Evolutionary conservation across 2,113 vertebrate species (phyloP), one percentile per base, ranked within the genome.

Genomic region (Aplodontia rufa): DNA sequence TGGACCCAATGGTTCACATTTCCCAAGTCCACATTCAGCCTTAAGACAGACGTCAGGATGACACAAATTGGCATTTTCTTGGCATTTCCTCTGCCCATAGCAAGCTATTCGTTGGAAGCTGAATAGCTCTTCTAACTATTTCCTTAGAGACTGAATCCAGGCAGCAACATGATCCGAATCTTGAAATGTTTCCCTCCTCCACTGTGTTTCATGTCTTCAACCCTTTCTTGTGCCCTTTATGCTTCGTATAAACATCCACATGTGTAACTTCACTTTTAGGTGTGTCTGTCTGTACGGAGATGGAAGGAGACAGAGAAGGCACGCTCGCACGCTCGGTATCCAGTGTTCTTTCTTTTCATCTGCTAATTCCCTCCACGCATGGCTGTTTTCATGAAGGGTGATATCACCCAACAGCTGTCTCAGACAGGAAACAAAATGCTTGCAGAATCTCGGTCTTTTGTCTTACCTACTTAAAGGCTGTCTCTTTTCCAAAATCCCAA

Each of bases 321-420:
- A 95, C 16, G 1, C 58, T 82, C 28, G 49, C 79, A 90, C 6
- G 19, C 72, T n/a, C 55, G 16, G 1, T 80, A 47, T 66, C 16
- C 3, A 76, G 58, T 81, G 55, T 76, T 71, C 96, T 88, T 74
- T 28, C 92, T 96, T 97, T 90, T 97, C 88, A 93, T 97, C 97
- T 96, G 64, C 88, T 87, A 89, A 91, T 97, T 96, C 97, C 58
- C 79, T 95, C 78, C 88, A 95, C 16, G 35, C 92, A 62, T 3
- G 49, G 69, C 90, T 94, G 79, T 97, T 91, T 90, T 66, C 88
- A 47, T 58, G 49, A 37, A 13, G 68, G 87, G 78, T 97, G 96
- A 97, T 83, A 72, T 97, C 97, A 97, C 75, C 90, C 88, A 92
- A 53, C 96, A 98, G 96, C 97, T 97, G 97, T 89, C 92, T 92